Conservation (phyloP, 2,797 vertebrate species). For the Sebastes matsubarae region DNA sequence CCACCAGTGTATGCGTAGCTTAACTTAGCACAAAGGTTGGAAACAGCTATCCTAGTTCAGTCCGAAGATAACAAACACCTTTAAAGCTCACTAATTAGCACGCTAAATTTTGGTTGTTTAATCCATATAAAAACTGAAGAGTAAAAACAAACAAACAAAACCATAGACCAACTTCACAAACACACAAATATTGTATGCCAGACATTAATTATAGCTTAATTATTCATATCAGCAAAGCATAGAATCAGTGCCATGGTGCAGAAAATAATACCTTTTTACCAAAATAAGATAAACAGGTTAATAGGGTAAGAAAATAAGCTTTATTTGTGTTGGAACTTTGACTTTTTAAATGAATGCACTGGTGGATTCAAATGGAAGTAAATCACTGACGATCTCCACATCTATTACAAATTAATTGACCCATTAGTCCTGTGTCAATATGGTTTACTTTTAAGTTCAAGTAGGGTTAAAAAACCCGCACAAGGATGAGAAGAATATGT, state of each 20-base stretch:
- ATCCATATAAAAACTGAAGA: background rate
- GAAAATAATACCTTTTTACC: background rate
- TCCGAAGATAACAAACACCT: background rate
- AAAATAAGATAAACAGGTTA: background rate
- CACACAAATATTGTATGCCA: background rate
- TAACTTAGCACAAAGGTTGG: background rate
- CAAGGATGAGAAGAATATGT: slow-evolving; percentile 11
- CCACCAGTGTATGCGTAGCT: background rate
- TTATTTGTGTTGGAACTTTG: background rate
- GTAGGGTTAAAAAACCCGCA: background rate
- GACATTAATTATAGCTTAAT: background rate
- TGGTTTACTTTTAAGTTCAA: background rate
- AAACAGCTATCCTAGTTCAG: background rate
- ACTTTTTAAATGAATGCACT: background rate
- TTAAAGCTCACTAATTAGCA: background rate
- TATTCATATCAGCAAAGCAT: background rate
- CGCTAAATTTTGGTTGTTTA: background rate
- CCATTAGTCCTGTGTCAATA: background rate
- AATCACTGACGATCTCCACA: background rate
- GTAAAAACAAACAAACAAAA: background rate
- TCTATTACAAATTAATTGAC: background rate
- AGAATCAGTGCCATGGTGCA: background rate
- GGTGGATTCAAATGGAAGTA: background rate
- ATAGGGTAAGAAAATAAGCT: background rate
- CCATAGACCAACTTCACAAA: background rate